Percentiles rank a stretch among this genome's conserved stretches.
phyloP scores from a whole-genome alignment of 2,797 vertebrate genomes.

The Distichodus sexfasciatus region DNA sequence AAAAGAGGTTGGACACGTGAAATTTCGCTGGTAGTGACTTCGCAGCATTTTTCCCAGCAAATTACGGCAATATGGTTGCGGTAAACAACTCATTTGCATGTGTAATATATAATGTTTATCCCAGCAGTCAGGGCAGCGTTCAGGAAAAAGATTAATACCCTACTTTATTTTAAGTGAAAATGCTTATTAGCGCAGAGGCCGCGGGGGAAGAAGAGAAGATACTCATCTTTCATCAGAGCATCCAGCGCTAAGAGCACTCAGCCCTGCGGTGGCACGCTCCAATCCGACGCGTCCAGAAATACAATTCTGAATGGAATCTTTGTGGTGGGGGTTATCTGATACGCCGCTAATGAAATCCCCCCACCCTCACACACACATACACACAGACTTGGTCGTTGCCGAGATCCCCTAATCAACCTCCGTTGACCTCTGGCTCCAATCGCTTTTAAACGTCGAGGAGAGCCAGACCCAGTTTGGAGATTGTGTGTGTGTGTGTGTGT shows the following conservation, averaged over 20 bases:
- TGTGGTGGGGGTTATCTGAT: conserved; percentile 27
- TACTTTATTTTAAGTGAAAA: conserved; percentile 70
- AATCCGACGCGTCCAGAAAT: conserved; percentile 33
- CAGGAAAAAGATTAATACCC: conserved; percentile 63
- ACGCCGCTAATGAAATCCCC: conserved; percentile 29
- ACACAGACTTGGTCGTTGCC: neutral
- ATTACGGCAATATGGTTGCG: conserved; percentile 50
- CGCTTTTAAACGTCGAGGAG: neutral
- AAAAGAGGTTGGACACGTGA: no score
- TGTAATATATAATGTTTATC: conserved; percentile 55
- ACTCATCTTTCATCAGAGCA: conserved; percentile 62
- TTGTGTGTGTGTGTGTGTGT: neutral
- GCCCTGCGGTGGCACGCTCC: conserved; percentile 26
- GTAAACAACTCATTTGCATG: conserved; percentile 57
- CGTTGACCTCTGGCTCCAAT: conserved; percentile 20
- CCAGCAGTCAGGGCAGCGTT: conserved; percentile 45
- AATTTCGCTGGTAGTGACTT: conserved; percentile 7
- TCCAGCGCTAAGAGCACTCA: conserved; percentile 49
- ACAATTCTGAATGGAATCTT: conserved; percentile 36
- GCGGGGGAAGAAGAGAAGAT: conserved; percentile 51
- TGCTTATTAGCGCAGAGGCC: conserved; percentile 61
- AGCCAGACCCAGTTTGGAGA: neutral
- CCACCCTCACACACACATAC: neutral
- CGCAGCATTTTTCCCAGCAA: conserved; percentile 28
- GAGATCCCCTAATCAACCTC: conserved; percentile 28